Base-by-base conservation (phyloP, 2,888 invertebrate genomes). In the Clusia tigrina region DNA sequence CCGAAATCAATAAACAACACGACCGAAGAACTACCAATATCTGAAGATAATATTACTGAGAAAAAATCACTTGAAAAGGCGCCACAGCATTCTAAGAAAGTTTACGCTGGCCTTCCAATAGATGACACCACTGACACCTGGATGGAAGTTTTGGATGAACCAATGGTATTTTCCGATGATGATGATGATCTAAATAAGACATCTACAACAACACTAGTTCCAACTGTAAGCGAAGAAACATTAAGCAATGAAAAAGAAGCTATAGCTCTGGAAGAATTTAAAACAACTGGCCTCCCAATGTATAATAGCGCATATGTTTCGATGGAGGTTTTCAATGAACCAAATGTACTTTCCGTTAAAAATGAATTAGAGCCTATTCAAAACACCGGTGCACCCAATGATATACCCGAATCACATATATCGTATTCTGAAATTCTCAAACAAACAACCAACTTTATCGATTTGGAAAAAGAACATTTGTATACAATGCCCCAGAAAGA, bases 71-170 rank as follows among this genome's bases (percentile, higher is more conserved):
- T 18, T 20, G 22, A 10, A 37, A 18, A 56, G 10, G 56, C 18
- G 18, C 5, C 38, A n/a, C 65, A 69, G 18, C 54, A 67, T 59
- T 67, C 69, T 1, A 67, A 71, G 58, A 76, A 75, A 18, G 71
- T 69, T 1, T 78, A 78, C 63, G 77, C 73, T 57, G 81, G 78
- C 22, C 71, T 80, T 48, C 78, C 79, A 2, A 71, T 79, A 24
- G 79, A 81, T 65, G 77, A 80, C 20, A 69, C 79, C 0, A 70
- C 77, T 22, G 76, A 70, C 62, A 64, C 76, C 1, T 83, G 82
- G 77, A 76, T 83, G 73, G 65, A 76, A 54, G 74, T 78, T 3
- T 38, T 79, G 51, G 83, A 84, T 37, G 81, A 84, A 60, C 78
- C 79, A 15, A 78, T 81, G 67, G 69, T 69, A 6, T 76, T 83